phyloP scores from a whole-genome alignment of 2,113 vertebrate species.

The Amphiprion percula region DNA sequence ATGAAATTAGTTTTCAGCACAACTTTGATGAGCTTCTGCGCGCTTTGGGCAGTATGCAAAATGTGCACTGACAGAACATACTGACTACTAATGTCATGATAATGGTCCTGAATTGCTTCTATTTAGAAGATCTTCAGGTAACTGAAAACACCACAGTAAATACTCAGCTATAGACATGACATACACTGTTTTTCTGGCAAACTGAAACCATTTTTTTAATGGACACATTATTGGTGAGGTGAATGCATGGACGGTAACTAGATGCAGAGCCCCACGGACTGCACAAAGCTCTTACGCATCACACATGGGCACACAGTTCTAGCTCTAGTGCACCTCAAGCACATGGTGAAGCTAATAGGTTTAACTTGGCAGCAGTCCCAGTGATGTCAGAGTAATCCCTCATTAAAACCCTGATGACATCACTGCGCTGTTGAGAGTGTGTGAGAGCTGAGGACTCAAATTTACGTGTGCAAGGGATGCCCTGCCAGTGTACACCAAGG shows the following conservation, averaged over 20 bases:
- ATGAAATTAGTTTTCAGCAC: slow-evolving; percentile 4
- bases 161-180: slow-evolving; percentile 2
- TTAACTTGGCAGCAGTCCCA: slow-evolving; percentile 72
- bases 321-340: slow-evolving; percentile 53
- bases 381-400: slow-evolving; percentile 82
- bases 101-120: slow-evolving; percentile 14
- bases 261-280: neutral
- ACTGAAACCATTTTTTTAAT: neutral
- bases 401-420: slow-evolving; percentile 79
- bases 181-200: slow-evolving; percentile 8
- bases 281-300: slow-evolving; percentile 35
- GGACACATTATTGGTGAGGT: slow-evolving; percentile 25
- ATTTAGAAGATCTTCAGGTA: neutral
- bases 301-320: slow-evolving; percentile 45
- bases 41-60: neutral
- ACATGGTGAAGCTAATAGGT: slow-evolving; percentile 78
- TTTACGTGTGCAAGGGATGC: slow-evolving; percentile 53
- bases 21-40: slow-evolving; percentile 4
- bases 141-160: neutral
- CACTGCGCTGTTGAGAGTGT: slow-evolving; percentile 54
- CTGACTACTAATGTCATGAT: slow-evolving; percentile 11
- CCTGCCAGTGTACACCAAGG: slow-evolving; percentile 34
- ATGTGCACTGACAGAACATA: slow-evolving; percentile 14
- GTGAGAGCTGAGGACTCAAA: slow-evolving; percentile 41
- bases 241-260: slow-evolving; percentile 29